phyloP scores from a whole-genome alignment of 2,888 invertebrate species.

The Pherbina coryleti region DNA sequence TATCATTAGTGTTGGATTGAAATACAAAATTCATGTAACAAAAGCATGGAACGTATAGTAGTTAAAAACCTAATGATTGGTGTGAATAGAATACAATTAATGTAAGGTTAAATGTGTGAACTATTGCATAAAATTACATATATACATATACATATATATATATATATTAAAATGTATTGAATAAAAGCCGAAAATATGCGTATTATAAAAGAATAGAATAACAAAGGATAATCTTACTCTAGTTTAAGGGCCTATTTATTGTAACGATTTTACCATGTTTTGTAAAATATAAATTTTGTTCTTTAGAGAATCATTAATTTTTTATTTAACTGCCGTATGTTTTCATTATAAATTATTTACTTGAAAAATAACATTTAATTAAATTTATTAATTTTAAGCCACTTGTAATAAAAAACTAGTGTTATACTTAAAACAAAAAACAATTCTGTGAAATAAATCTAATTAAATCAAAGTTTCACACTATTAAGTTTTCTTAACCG shows the following conservation, averaged over 20 bases:
- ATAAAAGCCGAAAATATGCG: slow-evolving; percentile 9
- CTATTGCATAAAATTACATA: slow-evolving; percentile 36
- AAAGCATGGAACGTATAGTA: slow-evolving; percentile 14
- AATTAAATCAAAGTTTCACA: too few relatives aligned
- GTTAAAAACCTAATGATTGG: slow-evolving; percentile 65
- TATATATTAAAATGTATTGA: slow-evolving; percentile 8
- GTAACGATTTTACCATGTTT: slow-evolving; percentile 34
- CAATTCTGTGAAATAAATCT: too few relatives aligned
- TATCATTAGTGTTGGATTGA: slow-evolving; percentile 36
- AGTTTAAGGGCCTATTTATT: background rate
- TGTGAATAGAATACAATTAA: slow-evolving; percentile 64
- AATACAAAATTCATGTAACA: slow-evolving; percentile 18
- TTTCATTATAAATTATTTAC: too few relatives aligned
- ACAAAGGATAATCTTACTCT: background rate
- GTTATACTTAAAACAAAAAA: too few relatives aligned
- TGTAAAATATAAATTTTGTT: slow-evolving; percentile 41
- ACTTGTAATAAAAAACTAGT: too few relatives aligned
- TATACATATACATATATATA: too few relatives aligned
- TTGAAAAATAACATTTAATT: too few relatives aligned
- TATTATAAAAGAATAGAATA: background rate
- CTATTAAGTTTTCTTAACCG: too few relatives aligned
- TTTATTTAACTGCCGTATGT: too few relatives aligned
- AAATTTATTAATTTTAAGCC: too few relatives aligned
- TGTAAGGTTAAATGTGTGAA: slow-evolving; percentile 61
- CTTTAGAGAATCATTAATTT: slow-evolving; percentile 37